A percentile compares a stretch with the other conserved stretches of the same genome.
Evolutionary conservation across 2,888 invertebrate genomes (phyloP).

Genomic region (Agrenia bidenticulata): DNA sequence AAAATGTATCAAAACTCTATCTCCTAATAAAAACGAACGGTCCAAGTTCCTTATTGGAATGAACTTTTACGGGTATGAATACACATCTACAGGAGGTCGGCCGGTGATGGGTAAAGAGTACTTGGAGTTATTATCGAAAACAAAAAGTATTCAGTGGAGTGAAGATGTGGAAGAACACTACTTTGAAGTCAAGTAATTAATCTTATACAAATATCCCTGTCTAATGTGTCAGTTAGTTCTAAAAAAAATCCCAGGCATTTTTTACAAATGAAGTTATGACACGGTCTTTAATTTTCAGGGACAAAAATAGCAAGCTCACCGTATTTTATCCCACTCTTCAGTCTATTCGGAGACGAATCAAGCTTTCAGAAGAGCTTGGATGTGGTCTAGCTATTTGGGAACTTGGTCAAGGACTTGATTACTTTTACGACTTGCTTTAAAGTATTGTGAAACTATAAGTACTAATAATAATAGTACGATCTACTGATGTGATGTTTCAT

Average conservation of each 20-base stretch:
- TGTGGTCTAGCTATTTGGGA: conserved; percentile 91
- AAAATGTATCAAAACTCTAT: conserved; percentile 72
- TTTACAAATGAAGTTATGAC: no score
- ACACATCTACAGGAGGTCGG: conserved; percentile 76
- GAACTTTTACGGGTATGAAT: conserved; percentile 92
- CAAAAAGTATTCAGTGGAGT: conserved; percentile 76
- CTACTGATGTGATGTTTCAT: background rate
- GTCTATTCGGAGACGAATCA: conserved; percentile 76
- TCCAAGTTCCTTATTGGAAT: conserved; percentile 82
- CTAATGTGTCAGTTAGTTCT: conserved; percentile 30
- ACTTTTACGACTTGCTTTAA: conserved; percentile 79
- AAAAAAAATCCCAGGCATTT: no score
- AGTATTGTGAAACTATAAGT: background rate
- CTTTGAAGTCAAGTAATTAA: conserved; percentile 81
- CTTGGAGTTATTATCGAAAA: conserved; percentile 70
- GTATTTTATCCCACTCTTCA: conserved; percentile 87
- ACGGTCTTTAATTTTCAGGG: no score
- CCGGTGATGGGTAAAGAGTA: conserved; percentile 79
- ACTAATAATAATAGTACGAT: background rate
- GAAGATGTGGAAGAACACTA: conserved; percentile 78
- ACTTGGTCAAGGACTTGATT: conserved; percentile 91
- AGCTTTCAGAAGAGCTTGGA: conserved; percentile 67
- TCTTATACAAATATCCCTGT: no score
- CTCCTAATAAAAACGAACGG: conserved; percentile 64
- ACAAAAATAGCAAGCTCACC: conserved; percentile 68